Percentiles rank a stretch among this genome's conserved stretches.
Conservation (phyloP, 2,113 vertebrate genomes). For the Prinia subflava region DNA sequence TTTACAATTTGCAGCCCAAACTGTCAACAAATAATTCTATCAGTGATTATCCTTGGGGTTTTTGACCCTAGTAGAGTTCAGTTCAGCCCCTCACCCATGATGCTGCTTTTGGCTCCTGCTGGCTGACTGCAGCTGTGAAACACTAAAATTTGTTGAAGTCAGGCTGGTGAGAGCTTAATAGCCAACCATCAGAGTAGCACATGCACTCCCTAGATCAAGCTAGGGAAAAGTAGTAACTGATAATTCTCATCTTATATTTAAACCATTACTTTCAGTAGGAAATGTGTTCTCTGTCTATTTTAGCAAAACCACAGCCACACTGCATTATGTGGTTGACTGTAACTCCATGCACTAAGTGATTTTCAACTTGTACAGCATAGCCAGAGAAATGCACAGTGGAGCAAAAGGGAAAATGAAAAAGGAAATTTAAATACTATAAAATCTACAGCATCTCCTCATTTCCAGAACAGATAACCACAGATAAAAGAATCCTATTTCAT, state of each 20-base stretch:
- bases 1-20: not conserved
- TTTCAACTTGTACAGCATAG: not conserved
- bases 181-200: not conserved
- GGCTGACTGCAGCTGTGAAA: not conserved
- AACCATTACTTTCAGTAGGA: not conserved
- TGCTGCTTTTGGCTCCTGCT: not conserved
- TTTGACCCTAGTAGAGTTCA: not conserved
- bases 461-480: not conserved
- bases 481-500: not conserved
- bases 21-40: not conserved
- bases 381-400: not conserved
- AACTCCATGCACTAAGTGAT: not conserved
- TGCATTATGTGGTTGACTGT: not conserved
- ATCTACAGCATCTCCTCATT: not conserved
- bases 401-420: not conserved
- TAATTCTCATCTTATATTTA: not conserved
- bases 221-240: not conserved
- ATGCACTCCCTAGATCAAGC: not conserved
- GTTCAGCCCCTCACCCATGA: accelerated
- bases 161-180: not conserved
- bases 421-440: not conserved
- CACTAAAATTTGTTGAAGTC: not conserved
- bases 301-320: not conserved
- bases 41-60: not conserved
- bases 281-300: not conserved